Percentiles rank a stretch among this genome's conserved stretches.
phyloP scores from a whole-genome alignment of 2,113 vertebrate genomes.

The Tachysurus vachellii region DNA sequence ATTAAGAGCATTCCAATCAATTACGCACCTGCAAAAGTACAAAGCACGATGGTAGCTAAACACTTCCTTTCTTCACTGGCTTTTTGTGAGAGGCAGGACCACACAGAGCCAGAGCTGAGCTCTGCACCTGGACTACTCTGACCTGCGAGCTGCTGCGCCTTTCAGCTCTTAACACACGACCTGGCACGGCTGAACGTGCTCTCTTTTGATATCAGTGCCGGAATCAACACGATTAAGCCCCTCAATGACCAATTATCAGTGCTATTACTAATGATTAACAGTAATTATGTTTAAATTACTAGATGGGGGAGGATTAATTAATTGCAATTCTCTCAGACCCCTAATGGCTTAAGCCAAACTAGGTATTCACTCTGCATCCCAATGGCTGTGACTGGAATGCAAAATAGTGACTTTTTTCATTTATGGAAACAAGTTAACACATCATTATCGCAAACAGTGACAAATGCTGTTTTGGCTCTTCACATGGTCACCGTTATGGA shows the following conservation, averaged over 20 bases:
- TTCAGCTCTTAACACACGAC: constrained; percentile 53
- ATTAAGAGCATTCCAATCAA: constrained; percentile 57
- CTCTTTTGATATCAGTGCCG: constrained; percentile 49
- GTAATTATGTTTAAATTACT: constrained; percentile 58
- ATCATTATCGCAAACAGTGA: constrained; percentile 38
- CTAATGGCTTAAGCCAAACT: constrained; percentile 29
- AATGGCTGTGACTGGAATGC: constrained; percentile 29
- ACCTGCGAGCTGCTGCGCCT: constrained; percentile 48
- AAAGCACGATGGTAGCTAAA: constrained; percentile 51
- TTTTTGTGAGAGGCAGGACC: constrained; percentile 51
- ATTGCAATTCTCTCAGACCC: constrained; percentile 45
- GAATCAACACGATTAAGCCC: constrained; percentile 47
- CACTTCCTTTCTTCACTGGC: constrained; percentile 48
- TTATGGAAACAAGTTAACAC: constrained; percentile 34
- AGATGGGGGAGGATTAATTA: constrained; percentile 47
- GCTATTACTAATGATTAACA: constrained; percentile 57
- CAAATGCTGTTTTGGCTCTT: constrained; percentile 34
- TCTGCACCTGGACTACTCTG: constrained; percentile 53
- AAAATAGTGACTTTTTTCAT: constrained; percentile 22
- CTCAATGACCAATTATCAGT: constrained; percentile 56
- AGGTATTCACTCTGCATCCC: constrained; percentile 28
- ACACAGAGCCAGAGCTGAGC: constrained; percentile 45
- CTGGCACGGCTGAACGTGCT: constrained; percentile 39
- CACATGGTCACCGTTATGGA: constrained; percentile 5
- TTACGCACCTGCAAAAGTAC: constrained; percentile 62